Conservation (phyloP, 2,113 vertebrate species). For the Scophthalmus maximus region DNA sequence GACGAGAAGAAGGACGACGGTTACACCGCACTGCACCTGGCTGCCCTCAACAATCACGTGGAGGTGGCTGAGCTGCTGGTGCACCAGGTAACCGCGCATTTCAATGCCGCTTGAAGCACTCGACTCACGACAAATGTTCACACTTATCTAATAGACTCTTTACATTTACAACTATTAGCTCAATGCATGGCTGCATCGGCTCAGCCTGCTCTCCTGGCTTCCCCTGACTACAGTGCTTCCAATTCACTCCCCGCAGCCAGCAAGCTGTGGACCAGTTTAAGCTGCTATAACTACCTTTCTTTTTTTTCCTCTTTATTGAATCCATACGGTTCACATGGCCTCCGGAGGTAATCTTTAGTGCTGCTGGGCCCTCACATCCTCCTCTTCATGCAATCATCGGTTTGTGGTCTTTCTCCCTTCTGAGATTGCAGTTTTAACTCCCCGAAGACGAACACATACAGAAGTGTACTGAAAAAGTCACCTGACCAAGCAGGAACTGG, state of each 20-base stretch:
- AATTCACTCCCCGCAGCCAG: constrained; percentile 67
- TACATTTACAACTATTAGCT: constrained; percentile 10
- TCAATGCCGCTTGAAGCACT: constrained; percentile 23
- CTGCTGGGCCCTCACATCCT: constrained; percentile 60
- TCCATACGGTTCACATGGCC: constrained; percentile 68
- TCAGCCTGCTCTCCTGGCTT: constrained; percentile 34
- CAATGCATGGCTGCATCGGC: constrained; percentile 42
- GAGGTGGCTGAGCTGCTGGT: constrained; percentile 98
- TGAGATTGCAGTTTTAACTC: constrained; percentile 72
- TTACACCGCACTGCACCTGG: constrained; percentile 97
- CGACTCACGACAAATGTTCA: constrained; percentile 24
- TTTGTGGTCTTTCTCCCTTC: constrained; percentile 45
- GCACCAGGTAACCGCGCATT: constrained; percentile 89
- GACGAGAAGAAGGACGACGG: constrained; percentile 99
- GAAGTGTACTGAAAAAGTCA: constrained; percentile 61
- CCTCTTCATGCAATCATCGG: constrained; percentile 60
- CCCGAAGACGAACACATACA: constrained; percentile 49
- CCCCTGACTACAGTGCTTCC: constrained; percentile 52
- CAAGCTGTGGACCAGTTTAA: constrained; percentile 65
- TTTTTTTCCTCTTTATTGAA: constrained; percentile 76
- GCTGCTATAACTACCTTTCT: constrained; percentile 61
- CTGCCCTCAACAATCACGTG: constrained; percentile 98
- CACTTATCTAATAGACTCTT: neutral
- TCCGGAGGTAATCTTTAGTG: constrained; percentile 66
- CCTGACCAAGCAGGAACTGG: constrained; percentile 70